A percentile compares a stretch with the other conserved stretches of the same genome.
phyloP scores from a whole-genome alignment of 2,797 vertebrate species.

The Orestias chungarensis region DNA sequence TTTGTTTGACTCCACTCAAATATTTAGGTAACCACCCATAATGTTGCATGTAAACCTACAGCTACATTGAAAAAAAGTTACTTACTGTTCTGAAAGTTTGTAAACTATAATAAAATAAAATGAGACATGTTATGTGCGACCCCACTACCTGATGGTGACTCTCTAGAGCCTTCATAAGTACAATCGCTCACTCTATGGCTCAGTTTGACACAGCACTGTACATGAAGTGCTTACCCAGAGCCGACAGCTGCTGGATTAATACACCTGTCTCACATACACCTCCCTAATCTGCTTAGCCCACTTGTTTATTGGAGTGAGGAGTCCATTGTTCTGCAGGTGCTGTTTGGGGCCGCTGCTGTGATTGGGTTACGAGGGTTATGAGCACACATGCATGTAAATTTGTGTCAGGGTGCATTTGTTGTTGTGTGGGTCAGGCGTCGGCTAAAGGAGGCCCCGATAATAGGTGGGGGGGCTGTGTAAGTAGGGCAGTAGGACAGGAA shows the following conservation, averaged over 20 bases:
- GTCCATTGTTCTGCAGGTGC: slow-evolving; percentile 26
- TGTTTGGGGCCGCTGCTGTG: slow-evolving; percentile 21
- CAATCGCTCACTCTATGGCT: slow-evolving; percentile 44
- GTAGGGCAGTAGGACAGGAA: slow-evolving; percentile 61
- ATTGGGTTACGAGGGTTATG: slow-evolving; percentile 55
- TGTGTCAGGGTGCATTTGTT: slow-evolving; percentile 8
- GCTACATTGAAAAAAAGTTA: neutral
- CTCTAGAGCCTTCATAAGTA: slow-evolving; percentile 36
- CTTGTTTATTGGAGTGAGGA: slow-evolving; percentile 38
- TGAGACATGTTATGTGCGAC: slow-evolving; percentile 25
- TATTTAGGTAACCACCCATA: neutral
- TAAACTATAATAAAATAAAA: neutral
- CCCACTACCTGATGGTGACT: slow-evolving; percentile 13
- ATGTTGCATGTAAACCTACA: neutral
- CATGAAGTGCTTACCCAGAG: slow-evolving; percentile 54
- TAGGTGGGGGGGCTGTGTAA: slow-evolving; percentile 40
- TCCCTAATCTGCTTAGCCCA: slow-evolving; percentile 33
- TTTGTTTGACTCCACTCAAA: neutral
- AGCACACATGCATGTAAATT: slow-evolving; percentile 36
- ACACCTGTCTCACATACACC: slow-evolving; percentile 20
- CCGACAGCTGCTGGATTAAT: slow-evolving; percentile 49
- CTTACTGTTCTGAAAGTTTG: neutral
- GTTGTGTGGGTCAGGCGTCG: slow-evolving; percentile 2
- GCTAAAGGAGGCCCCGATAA: slow-evolving; percentile 17
- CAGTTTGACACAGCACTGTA: slow-evolving; percentile 37